A percentile compares a stretch with the other conserved stretches of the same genome.
Conservation (phyloP, 2,888 invertebrate species). For the Drosophila hamatofila region DNA sequence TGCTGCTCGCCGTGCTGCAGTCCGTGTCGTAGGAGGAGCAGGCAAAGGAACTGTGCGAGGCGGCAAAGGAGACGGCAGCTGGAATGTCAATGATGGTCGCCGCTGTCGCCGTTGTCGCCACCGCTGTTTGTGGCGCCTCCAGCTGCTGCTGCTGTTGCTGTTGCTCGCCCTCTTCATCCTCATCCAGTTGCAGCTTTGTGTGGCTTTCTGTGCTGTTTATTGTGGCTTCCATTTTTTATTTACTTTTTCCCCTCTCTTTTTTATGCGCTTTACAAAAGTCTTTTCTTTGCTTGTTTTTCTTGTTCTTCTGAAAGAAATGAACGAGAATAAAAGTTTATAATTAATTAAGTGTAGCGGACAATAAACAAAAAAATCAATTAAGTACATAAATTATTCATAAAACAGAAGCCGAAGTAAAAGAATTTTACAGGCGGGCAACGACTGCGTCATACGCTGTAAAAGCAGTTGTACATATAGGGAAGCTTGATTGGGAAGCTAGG, state of each 20-base stretch:
- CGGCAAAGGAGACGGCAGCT: slow-evolving; percentile 36
- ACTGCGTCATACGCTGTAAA: background rate
- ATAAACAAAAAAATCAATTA: slow-evolving; percentile 78
- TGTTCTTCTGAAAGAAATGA: slow-evolving; percentile 40
- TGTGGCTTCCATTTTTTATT: slow-evolving; percentile 57
- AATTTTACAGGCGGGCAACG: slow-evolving; percentile 3
- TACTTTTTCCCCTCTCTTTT: slow-evolving; percentile 6
- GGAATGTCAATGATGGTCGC: slow-evolving; percentile 84
- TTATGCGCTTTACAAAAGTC: slow-evolving; percentile 37
- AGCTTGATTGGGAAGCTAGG: background rate
- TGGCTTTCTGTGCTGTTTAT: slow-evolving; percentile 52
- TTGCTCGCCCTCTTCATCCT: slow-evolving; percentile 11
- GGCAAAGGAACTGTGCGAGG: slow-evolving; percentile 25
- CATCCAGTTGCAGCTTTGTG: slow-evolving; percentile 64
- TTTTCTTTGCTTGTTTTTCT: slow-evolving; percentile 35
- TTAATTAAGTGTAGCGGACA: slow-evolving; percentile 68
- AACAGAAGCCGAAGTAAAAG: slow-evolving; percentile 35
- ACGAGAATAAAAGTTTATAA: slow-evolving; percentile 57
- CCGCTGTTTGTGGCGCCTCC: slow-evolving; percentile 16
- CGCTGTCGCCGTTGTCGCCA: slow-evolving; percentile 23
- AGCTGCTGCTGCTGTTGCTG: slow-evolving; percentile 16
- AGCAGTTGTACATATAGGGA: background rate
- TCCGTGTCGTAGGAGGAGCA: slow-evolving; percentile 82
- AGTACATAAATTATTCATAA: slow-evolving; percentile 77
- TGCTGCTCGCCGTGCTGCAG: slow-evolving; percentile 82